These are phyloP conservation scores for Peromyscus leucopus DNA, from an alignment of 2,113 vertebrate species.

Conservation along the genomic window DNA sequence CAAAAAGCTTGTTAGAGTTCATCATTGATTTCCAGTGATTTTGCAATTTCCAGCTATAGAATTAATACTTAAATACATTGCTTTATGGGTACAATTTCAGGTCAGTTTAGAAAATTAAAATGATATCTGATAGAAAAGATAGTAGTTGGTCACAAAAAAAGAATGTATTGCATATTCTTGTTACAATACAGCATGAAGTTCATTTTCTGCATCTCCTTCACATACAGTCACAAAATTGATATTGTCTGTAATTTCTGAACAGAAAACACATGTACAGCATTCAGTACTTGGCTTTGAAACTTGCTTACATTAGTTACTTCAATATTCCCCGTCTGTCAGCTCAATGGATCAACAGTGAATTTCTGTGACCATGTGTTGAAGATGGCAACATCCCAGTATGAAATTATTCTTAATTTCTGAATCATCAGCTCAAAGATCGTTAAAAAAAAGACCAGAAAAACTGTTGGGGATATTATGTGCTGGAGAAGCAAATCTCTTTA, in stretches of 20 bases:
- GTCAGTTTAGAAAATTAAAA: background rate
- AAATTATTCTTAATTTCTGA: conserved; percentile 39
- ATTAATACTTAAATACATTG: background rate
- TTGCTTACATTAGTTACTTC: background rate
- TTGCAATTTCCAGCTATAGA: background rate
- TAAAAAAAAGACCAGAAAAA: background rate
- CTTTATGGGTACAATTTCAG: background rate
- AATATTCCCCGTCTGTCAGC: background rate
- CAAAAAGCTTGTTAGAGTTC: background rate
- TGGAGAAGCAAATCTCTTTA: background rate
- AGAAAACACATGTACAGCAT: background rate
- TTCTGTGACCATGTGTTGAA: conserved; percentile 6
- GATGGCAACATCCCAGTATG: background rate
- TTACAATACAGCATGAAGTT: background rate
- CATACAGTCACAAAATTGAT: background rate
- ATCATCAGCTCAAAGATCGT: background rate
- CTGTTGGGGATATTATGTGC: background rate
- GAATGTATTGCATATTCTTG: background rate
- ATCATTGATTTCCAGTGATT: background rate
- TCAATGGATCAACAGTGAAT: background rate
- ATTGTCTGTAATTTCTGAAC: background rate
- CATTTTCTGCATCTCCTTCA: background rate
- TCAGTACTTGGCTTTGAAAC: background rate
- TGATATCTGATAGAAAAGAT: background rate
- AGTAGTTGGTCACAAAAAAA: background rate